phyloP scores from a whole-genome alignment of 2,797 vertebrate genomes.

The Tympanoctomys barrerae region DNA sequence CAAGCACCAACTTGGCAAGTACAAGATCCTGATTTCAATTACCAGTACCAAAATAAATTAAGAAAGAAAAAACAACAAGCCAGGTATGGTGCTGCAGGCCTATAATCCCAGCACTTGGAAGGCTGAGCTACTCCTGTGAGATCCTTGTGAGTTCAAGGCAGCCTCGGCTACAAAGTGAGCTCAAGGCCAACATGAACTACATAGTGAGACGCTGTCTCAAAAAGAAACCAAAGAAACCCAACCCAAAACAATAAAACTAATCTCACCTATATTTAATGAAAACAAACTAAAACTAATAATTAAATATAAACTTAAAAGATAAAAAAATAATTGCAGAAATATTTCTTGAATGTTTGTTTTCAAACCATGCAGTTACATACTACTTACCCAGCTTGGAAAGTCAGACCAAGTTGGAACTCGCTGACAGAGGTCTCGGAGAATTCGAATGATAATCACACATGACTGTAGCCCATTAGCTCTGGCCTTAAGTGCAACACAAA shows the following conservation, averaged over 20 bases:
- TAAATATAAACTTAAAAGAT: constrained; percentile 15
- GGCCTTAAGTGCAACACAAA: constrained; percentile 96
- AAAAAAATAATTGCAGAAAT: neutral
- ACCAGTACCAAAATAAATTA: neutral
- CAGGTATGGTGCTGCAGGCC: too few species aligned
- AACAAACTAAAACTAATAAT: constrained; percentile 56
- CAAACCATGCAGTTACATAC: neutral
- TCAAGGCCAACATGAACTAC: too few species aligned
- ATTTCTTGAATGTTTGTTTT: neutral
- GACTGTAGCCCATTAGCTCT: constrained; percentile 99
- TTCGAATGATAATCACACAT: constrained; percentile 98
- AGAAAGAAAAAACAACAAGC: constrained; percentile 28
- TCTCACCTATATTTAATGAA: neutral
- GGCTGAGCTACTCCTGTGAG: too few species aligned
- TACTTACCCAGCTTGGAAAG: constrained; percentile 98
- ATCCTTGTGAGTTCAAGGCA: too few species aligned
- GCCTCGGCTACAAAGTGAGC: too few species aligned
- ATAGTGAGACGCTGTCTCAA: too few species aligned
- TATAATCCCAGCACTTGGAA: too few species aligned
- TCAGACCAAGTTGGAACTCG: constrained; percentile 97
- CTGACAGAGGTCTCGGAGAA: constrained; percentile 98
- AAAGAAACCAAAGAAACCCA: too few species aligned
- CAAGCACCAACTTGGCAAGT: too few species aligned
- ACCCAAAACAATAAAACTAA: neutral
- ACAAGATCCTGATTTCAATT: too few species aligned